Evolutionary conservation across 1,140 invertebrate genomes (phyloP), one percentile per base, ranked within the genome.

Genomic region (Drosophila busckii): DNA sequence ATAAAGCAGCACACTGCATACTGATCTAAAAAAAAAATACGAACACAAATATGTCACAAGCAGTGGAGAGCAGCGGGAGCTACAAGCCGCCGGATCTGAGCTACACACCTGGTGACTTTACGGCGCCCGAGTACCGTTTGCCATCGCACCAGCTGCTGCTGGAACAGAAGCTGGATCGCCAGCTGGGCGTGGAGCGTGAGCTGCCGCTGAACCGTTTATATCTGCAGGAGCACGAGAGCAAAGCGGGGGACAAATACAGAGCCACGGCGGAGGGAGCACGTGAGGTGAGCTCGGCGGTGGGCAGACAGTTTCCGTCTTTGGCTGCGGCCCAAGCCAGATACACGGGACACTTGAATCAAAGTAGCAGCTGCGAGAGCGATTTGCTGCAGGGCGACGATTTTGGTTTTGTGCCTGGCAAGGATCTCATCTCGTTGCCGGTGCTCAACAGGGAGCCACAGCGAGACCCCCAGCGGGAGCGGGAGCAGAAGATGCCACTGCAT

Each of bases 61-160:
- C 68, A 76, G 22, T 42, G 4, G 40, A 22, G 7, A 19, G 10
- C 25, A 50, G 22, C 2, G 17, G n/a, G 1, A 41, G 42, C 15
- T 63, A 56, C 35, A 56, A 69, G 35, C 31, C 52, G 34, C 58
- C 62, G 38, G 82, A 86, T 46, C 52, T 85, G 19, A 64, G 62
- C 32, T 92, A 92, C 35, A 83, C 90, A 3, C 90, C 91, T 0
- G 91, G 91, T 7, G 88, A 89, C 28, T 66, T 90, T n/a, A 92
- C 90, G 0, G 88, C 90, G 12, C 78, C 88, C 12, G 83, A 90
- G 15, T 84, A 90, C 46, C 88, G 90, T 44, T 87, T 90, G 38
- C 85, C 89, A 6, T 89, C 84, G 23, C 88, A 91, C 29, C 84
- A 90, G 13, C 46, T 87, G 16, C 61, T 90, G 44, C 76, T 89